phyloP scores from a whole-genome alignment of 2,797 vertebrate genomes.

The Tarsius wallacei region DNA sequence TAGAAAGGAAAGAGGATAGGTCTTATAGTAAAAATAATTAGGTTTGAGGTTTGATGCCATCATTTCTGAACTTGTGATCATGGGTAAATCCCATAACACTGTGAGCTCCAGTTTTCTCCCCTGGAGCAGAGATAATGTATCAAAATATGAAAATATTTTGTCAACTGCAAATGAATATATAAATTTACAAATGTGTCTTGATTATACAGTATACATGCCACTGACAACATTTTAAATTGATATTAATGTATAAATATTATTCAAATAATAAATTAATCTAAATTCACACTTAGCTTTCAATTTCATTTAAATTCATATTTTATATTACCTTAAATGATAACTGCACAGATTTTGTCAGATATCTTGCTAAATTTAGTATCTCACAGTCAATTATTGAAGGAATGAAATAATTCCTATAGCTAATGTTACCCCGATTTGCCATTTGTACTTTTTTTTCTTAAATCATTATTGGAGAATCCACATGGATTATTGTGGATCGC shows the following conservation, averaged over 20 bases:
- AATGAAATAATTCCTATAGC: not conserved
- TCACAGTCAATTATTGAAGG: not conserved
- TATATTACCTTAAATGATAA: not conserved
- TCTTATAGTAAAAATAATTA: slow-evolving; percentile 56
- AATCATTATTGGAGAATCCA: not conserved
- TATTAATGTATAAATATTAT: not conserved
- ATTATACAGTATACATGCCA: not conserved
- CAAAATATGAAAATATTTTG: slow-evolving; percentile 59
- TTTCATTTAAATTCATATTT: not conserved
- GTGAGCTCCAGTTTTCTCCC: not conserved
- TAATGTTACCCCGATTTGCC: not conserved
- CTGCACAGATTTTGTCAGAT: not conserved
- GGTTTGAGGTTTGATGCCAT: slow-evolving; percentile 5
- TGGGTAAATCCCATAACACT: not conserved
- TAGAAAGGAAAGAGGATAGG: not conserved
- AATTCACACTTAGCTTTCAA: not conserved
- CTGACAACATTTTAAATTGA: not conserved
- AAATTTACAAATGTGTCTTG: not conserved
- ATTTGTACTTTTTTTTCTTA: not conserved
- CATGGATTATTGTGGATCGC: not conserved
- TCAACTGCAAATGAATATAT: not conserved
- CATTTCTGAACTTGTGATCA: slow-evolving; percentile 57
- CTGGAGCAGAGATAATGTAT: not conserved
- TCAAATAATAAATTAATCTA: slow-evolving; percentile 25
- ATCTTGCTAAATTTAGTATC: not conserved